These are phyloP conservation scores for Thripadectes ignobilis DNA, from an alignment of 2,797 vertebrate genomes.

Conservation along the genomic window DNA sequence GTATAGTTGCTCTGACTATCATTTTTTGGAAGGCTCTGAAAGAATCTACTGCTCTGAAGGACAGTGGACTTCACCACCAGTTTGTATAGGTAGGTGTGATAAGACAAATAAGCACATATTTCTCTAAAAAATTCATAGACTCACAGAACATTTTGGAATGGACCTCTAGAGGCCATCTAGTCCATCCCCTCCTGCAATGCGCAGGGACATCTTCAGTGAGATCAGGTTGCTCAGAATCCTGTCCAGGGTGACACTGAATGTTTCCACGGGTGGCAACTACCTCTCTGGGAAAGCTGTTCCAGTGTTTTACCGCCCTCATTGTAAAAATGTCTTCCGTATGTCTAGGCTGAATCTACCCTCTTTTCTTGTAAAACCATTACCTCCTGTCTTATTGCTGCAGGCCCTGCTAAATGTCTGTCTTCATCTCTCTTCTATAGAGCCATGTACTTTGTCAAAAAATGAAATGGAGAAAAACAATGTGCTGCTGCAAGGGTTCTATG, in stretches of 20 bases:
- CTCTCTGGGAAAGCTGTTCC: neutral
- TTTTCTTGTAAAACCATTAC: neutral
- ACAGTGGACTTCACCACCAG: constrained; percentile 70
- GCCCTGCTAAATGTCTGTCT: neutral
- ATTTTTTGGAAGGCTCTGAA: constrained; percentile 74
- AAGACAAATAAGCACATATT: neutral
- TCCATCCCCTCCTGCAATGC: neutral
- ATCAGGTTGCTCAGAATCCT: neutral
- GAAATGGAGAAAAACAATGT: constrained; percentile 78
- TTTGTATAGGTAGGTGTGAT: constrained; percentile 74
- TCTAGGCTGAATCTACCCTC: neutral
- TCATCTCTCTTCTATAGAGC: constrained; percentile 54
- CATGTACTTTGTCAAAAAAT: constrained; percentile 72
- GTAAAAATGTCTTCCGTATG: neutral
- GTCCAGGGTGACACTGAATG: neutral
- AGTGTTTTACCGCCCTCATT: neutral
- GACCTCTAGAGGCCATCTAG: neutral
- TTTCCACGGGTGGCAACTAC: neutral
- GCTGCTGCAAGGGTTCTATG: constrained; percentile 68
- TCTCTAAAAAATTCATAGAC: neutral
- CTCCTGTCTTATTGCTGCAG: neutral
- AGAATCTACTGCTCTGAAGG: constrained; percentile 69
- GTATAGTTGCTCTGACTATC: constrained; percentile 71
- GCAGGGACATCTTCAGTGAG: neutral
- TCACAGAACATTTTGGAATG: neutral